Percentiles rank a stretch among this genome's conserved stretches.
These are phyloP conservation scores for Nycticorax nycticorax DNA, from an alignment of 2,113 vertebrate species.

Conservation along the genomic window DNA sequence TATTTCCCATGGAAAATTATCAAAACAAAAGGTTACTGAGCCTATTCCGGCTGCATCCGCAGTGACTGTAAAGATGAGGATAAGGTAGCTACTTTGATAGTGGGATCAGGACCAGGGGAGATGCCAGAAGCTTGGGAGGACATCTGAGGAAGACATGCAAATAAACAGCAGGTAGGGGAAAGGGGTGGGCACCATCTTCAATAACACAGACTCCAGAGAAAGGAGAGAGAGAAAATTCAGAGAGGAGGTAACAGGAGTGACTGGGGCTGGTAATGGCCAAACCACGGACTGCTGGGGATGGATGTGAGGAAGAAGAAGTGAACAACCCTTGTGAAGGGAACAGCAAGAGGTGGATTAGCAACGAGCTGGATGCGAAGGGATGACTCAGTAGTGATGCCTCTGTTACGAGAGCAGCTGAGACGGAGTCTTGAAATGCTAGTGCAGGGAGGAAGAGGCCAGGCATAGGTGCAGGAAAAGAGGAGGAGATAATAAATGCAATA, in stretches of 20 bases:
- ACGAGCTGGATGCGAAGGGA: not conserved
- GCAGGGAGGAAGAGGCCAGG: not conserved
- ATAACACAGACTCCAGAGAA: not conserved
- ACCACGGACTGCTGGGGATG: accelerated
- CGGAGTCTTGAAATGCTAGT: not conserved
- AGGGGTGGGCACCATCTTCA: not conserved
- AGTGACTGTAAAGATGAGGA: not conserved
- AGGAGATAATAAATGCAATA: not conserved
- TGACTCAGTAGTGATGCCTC: not conserved
- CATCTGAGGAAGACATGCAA: not conserved
- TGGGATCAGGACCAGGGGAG: accelerated
- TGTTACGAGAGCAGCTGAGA: not conserved
- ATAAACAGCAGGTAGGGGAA: not conserved
- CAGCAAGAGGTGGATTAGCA: not conserved
- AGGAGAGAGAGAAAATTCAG: not conserved
- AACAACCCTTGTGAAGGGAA: not conserved
- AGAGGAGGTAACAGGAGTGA: not conserved
- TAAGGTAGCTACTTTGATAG: not conserved
- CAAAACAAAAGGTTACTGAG: not conserved
- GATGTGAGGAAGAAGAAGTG: not conserved
- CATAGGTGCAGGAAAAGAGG: not conserved
- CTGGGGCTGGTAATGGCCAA: not conserved
- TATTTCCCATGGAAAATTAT: not conserved
- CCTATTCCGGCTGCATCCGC: not conserved
- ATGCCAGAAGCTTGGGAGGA: not conserved